phyloP scores from a whole-genome alignment of 2,888 invertebrate genomes.

The Sarcophaga subvicina region DNA sequence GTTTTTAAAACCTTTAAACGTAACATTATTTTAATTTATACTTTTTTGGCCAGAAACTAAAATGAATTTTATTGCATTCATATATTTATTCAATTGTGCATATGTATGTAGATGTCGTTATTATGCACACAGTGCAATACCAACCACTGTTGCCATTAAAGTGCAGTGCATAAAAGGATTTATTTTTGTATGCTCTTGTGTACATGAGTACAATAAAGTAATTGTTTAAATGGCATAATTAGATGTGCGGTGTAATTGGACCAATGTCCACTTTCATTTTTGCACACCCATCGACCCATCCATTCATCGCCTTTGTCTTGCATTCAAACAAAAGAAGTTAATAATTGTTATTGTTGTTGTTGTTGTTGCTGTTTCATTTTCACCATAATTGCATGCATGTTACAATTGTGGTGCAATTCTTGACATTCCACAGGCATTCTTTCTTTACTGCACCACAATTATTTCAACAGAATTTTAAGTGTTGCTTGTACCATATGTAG shows the following conservation, averaged over 20 bases:
- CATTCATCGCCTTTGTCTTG: constrained; percentile 10
- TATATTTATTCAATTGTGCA: no score
- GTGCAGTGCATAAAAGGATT: not conserved
- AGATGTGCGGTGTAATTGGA: constrained; percentile 51
- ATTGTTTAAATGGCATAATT: constrained; percentile 50
- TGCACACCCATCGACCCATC: not conserved
- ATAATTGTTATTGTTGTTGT: constrained; percentile 26
- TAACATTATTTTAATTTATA: no score
- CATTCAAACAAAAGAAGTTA: constrained; percentile 48
- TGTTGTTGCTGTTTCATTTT: constrained; percentile 34
- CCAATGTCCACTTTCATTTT: constrained; percentile 52
- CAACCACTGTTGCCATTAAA: not conserved
- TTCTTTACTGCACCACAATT: not conserved
- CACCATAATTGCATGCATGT: constrained; percentile 24
- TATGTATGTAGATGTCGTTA: not conserved
- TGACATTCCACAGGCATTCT: constrained; percentile 40
- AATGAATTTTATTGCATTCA: no score
- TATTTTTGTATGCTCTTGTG: not conserved
- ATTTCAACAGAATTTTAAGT: not conserved
- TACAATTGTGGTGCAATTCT: constrained; percentile 54
- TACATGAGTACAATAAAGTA: constrained; percentile 6
- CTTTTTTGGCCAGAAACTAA: no score
- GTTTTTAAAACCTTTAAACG: no score
- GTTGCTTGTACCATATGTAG: no score
- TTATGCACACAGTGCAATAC: not conserved